Base-by-base conservation (phyloP, 1,140 invertebrate species). In the Rhyzopertha dominica region DNA sequence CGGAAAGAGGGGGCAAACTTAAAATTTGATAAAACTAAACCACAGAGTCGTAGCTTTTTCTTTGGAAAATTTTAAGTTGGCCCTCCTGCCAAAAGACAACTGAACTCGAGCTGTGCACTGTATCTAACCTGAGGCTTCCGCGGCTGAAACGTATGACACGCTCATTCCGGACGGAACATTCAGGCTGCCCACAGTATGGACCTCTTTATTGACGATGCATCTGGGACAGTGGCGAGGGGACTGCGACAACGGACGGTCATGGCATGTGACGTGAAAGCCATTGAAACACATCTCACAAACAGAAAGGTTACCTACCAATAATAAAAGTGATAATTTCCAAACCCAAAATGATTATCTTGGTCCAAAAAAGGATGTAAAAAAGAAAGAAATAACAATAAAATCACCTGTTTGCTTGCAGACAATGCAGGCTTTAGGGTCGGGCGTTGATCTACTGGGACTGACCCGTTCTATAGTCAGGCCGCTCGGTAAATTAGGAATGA, bases 201-300 rank as follows among this genome's bases (percentile, higher is more conserved):
- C 43, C 39, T 61, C 61, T 40, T 63, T 62, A 19, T 47, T 34
- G 5, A 29, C 34, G 10, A 56, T 49, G 37, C 65, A 67, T 42
- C 54, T 59, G 10, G 63, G 63, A 42, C 65, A 67, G 29, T 63
- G 55, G 19, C 51, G 38, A 5, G 65, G 63, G 8, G 58, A 48
- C 29, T 60, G 55, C 2, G 51, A 39, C 13, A 66, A 53, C 12
- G 65, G 62, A n/a, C 61, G 51, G 45, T 67, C 65, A 41, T 75
- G 74, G 51, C 75, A 77, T 12, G 68, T 70, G 4, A 74, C 58
- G 46, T 77, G 75, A 57, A 74, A 77, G 44, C 66, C 70, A 17
- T 65, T 62, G 22, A 65, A 54, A 53, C 75, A 77, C 45, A 56
- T 63, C 45, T 74, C 72, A 47, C 75, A 77, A 12, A 66, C 53